Evolutionary conservation across 2,888 invertebrate genomes (phyloP), one percentile per base, ranked within the genome.

Genomic region (Noctua pronuba): DNA sequence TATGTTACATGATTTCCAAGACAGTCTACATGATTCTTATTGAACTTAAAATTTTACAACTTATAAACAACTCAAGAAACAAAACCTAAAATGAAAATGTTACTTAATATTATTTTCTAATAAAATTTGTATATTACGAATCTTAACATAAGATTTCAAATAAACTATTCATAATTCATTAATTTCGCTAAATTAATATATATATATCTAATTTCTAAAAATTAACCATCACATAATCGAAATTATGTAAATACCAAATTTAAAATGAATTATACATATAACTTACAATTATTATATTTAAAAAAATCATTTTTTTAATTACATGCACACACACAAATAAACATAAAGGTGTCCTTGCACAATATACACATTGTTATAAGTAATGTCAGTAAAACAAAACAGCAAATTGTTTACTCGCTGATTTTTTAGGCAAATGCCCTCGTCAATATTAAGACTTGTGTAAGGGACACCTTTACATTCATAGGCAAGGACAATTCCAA

Each of bases 401-500:
- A 65, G 18, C 10, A 18, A 46, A n/a, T 28, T 35, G 2, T 28
- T 31, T 24, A 38, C n/a, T 62, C 1, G 4, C 41, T 65, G 65
- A n/a, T 8, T 41, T 41, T 18, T 41, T 18, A 65, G 16, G 16
- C 41, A 24, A 64, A 41, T 65, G 41, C 31, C 31, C 1, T 35
- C 10, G 62, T 10, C 21, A 62, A 28, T 65, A 65, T 4, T 65
- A n/a, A 24, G 28, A 8, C 41, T n/a, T n/a, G n/a, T n/a, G n/a
- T 49, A 62, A 31, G 46, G 11, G 35, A 62, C 60, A 73, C 65
- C 46, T 41, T 24, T n/a, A 81, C n/a, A 58, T 68, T 62, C 7
- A 55, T n/a, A 73, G 73, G 52, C 74, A 86, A 86, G 83, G 86
- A 86, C 81, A 70, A 79, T 80, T 64, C 0, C 79, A 83, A 80